These are phyloP conservation scores for Lordiphosa mommai DNA, from an alignment of 1,140 invertebrate genomes.

Conservation along the genomic window DNA sequence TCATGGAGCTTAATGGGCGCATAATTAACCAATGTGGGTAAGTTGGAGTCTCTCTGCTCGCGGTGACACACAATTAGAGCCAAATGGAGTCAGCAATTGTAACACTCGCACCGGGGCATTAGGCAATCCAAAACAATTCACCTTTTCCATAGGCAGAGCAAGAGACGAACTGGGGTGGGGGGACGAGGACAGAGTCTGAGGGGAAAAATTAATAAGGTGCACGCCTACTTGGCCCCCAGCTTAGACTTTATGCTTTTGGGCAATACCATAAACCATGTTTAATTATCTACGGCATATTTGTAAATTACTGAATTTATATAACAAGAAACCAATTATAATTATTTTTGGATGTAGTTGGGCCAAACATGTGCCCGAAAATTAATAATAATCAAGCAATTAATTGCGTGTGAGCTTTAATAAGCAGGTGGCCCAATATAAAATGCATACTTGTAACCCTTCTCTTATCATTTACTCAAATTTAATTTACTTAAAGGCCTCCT, in stretches of 20 bases:
- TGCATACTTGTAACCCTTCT: too few species aligned
- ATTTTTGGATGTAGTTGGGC: too few species aligned
- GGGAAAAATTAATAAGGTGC: conserved; percentile 4
- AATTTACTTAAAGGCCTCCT: too few species aligned
- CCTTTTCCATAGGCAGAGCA: not conserved
- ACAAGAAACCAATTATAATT: too few species aligned
- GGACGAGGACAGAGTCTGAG: not conserved
- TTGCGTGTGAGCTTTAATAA: too few species aligned
- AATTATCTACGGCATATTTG: too few species aligned
- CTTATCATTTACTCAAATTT: too few species aligned
- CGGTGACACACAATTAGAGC: conserved; percentile 7
- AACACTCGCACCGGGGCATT: conserved; percentile 11
- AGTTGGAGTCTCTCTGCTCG: not conserved
- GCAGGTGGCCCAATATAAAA: too few species aligned
- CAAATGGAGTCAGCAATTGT: conserved; percentile 36
- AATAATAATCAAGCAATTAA: too few species aligned
- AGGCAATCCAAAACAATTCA: conserved; percentile 11
- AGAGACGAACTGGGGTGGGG: too few species aligned
- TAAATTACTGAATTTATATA: too few species aligned
- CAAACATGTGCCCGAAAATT: too few species aligned
- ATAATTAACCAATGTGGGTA: conserved; percentile 45
- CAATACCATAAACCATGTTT: conserved; percentile 3
- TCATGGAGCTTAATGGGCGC: conserved; percentile 34
- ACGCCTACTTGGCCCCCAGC: conserved; percentile 1
- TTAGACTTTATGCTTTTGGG: not conserved